Base-by-base conservation (phyloP, 1,140 invertebrate genomes). In the Odontomachus brunneus region DNA sequence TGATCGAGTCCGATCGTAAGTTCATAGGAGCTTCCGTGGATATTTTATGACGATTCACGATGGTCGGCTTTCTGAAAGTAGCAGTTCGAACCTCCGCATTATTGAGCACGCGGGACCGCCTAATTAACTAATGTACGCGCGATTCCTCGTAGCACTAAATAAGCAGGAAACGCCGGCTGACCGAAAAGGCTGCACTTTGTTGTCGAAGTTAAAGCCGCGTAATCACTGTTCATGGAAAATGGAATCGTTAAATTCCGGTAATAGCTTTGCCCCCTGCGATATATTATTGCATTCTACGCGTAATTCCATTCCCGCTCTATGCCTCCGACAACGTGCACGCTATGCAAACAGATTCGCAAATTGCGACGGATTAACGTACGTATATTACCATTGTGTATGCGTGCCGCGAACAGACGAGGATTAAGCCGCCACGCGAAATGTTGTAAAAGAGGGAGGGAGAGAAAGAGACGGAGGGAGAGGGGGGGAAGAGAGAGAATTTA, bases 271-370 rank as follows among this genome's bases (percentile, higher is more conserved):
- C 22, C 44, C 24, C 69, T 29, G 51, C 53, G 49, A 80, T 80
- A 80, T 80, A 80, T 80, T 75, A 76, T 76, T 59, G 51, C 51
- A 57, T 67, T 59, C 66, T 80, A 62, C 44, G 48, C 44, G 65
- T 57, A 63, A 72, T 81, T 72, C 66, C 33, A 49, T 82, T 66
- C 51, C 60, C 71, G 29, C 73, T 67, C 51, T 14, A 29, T 74
- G 44, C 63, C 60, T 66, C 26, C 44, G 9, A 33, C 57, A 57
- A 55, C 29, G 57, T 75, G 69, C 33, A 69, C 51, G 65, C 51
- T 69, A 22, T 49, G 71, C 84, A 85, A 85, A 85, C 72, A 74
- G 84, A 85, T 85, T 85, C 72, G 44, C 55, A 83, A 85, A 85
- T 83, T 83, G 82, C 69, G 63, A 76, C 17, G 81, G 81, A 85